A percentile compares a stretch with the other conserved stretches of the same genome.
Evolutionary conservation across 2,888 invertebrate genomes (phyloP).

Genomic region (Plusia festucae): DNA sequence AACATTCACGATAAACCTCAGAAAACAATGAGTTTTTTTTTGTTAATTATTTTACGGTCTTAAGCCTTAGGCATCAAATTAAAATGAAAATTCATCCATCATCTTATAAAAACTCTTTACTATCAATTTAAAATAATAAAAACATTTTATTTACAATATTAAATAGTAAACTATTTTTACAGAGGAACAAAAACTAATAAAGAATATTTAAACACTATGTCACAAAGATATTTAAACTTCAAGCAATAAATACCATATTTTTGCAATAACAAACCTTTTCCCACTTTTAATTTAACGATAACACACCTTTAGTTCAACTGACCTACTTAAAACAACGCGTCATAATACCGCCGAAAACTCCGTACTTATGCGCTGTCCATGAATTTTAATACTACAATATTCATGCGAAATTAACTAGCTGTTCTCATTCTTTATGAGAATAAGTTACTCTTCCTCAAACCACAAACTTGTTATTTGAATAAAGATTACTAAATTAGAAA

Average conservation of each 20-base stretch:
- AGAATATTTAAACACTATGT: no score
- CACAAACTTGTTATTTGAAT: constrained; percentile 4
- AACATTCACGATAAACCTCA: no score
- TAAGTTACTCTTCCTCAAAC: constrained; percentile 18
- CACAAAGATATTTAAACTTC: no score
- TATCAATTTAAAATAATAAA: constrained; percentile 86
- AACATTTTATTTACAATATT: constrained; percentile 87
- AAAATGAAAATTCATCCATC: constrained; percentile 54
- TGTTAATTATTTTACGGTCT: no score
- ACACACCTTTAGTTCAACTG: not conserved
- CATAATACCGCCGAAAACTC: constrained; percentile 4
- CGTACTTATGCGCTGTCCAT: constrained; percentile 4
- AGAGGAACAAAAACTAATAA: constrained; percentile 88
- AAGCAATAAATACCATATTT: not conserved
- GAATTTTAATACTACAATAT: constrained; percentile 2
- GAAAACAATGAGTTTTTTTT: no score
- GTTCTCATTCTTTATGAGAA: constrained; percentile 36
- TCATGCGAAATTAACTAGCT: constrained; percentile 12
- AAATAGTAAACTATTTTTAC: constrained; percentile 86
- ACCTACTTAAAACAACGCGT: constrained; percentile 4
- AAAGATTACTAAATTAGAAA: not conserved
- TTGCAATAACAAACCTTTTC: not conserved
- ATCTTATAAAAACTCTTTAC: constrained; percentile 81
- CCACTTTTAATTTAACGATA: not conserved
- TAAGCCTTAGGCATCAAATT: no score